Base-by-base conservation (phyloP, 2,797 vertebrate species). In the Phylloscopus collybita region DNA sequence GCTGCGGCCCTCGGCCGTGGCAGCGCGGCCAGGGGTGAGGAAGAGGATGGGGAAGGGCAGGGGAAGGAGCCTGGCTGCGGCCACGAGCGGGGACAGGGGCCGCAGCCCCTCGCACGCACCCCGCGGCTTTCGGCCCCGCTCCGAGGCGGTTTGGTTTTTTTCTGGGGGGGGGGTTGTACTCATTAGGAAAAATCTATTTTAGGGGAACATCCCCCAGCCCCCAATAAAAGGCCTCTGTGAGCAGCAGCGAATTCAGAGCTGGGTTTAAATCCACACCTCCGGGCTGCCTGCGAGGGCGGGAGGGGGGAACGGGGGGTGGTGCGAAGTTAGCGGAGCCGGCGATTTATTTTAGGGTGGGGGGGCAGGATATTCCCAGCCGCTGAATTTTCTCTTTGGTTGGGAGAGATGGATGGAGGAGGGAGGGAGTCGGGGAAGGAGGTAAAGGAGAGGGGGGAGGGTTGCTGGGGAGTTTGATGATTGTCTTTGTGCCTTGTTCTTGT, bases 351-450 rank as follows among this genome's bases (percentile, higher is more conserved):
- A 27, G 34, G 34, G 34, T 87, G 79, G 87, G 81, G 83, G 82
- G 60, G 66, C 53, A 75, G 80, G 25, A 87, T 91, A 85, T 94
- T 94, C 88, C 80, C 65, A 66, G 76, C 36, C 80, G 80, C 75
- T 86, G 91, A 79, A 75, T 79, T 88, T 86, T 76, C 76, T 87
- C 88, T 92, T 78, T 70, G 85, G 81, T 60, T 62, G 91, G 88
- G 92, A 92, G 94, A 95, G 91, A 96, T 92, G 92, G 95, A 94
- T 92, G 75, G 88, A 92, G 62, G 79, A 75, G 38, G 86, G 88
- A 56, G 59, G 69, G 84, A 69, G 59, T 96, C 90, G 96, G 96
- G 87, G 65, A 90, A 57, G 66, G 69, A 86, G 94, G 80, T 83
- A 78, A 76, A 86, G 54, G 44, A 76, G 81, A 84, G 34, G 92